phyloP scores from a whole-genome alignment of 2,113 vertebrate species.

The Aegithalos caudatus region DNA sequence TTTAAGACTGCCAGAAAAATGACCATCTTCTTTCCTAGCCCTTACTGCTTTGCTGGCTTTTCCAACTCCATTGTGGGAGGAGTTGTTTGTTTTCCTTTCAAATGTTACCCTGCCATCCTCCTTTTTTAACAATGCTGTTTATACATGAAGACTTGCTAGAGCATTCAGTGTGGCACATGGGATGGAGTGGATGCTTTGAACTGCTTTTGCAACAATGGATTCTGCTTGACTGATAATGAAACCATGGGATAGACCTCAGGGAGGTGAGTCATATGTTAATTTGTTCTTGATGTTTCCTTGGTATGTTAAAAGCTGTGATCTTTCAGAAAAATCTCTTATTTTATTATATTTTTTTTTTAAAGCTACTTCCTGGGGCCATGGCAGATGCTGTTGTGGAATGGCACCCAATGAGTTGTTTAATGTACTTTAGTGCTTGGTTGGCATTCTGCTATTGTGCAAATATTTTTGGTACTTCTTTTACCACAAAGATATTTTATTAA shows the following conservation, averaged over 20 bases:
- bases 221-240: slow-evolving; percentile 46
- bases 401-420: slow-evolving; percentile 9
- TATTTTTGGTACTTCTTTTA: slow-evolving; percentile 26
- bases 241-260: slow-evolving; percentile 31
- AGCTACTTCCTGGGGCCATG: slow-evolving; percentile 23
- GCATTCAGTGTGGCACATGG: neutral
- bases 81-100: slow-evolving; percentile 11
- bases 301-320: slow-evolving; percentile 38
- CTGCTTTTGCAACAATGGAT: slow-evolving; percentile 21
- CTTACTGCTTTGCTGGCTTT: neutral
- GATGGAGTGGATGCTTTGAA: neutral
- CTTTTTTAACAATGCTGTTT: neutral
- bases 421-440: slow-evolving; percentile 23
- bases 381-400: slow-evolving; percentile 34
- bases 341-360: neutral
- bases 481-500: slow-evolving; percentile 43
- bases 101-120: neutral
- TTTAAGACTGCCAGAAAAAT: neutral
- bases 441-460: slow-evolving; percentile 40
- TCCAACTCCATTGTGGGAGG: neutral
- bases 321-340: neutral
- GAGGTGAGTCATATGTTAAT: slow-evolving; percentile 60
- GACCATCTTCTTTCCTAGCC: neutral
- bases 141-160: neutral
- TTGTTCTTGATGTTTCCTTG: slow-evolving; percentile 28